phyloP scores from a whole-genome alignment of 1,140 invertebrate species.

The Thaumetopoea pityocampa region DNA sequence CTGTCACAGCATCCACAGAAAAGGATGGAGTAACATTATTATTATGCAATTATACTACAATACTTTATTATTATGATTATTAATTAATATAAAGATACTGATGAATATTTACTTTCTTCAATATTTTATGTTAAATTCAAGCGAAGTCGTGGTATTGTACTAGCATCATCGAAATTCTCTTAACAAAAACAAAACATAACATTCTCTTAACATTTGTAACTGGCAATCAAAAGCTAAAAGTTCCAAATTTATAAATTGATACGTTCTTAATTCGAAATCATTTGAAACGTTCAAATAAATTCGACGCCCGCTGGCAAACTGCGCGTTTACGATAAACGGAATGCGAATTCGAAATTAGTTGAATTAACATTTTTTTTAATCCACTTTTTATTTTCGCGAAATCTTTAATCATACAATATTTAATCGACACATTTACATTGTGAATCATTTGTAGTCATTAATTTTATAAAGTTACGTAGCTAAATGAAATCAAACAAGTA shows the following conservation, averaged over 20 bases:
- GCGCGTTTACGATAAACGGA: constrained; percentile 31
- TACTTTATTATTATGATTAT: no score
- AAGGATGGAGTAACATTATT: no score
- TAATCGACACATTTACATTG: background rate
- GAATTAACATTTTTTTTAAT: constrained; percentile 7
- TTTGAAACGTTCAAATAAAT: constrained; percentile 29
- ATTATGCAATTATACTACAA: no score
- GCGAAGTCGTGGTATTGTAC: no score
- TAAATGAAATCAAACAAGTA: no score
- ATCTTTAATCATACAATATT: background rate
- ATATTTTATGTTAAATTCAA: no score
- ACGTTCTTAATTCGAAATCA: constrained; percentile 39
- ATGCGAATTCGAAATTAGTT: constrained; percentile 23
- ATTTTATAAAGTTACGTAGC: no score
- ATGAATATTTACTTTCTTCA: no score
- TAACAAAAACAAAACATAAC: constrained; percentile 21
- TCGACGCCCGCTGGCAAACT: constrained; percentile 23
- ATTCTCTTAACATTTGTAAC: constrained; percentile 7
- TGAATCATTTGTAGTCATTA: no score
- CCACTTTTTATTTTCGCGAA: constrained; percentile 1
- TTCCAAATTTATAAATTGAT: constrained; percentile 37
- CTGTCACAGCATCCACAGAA: no score
- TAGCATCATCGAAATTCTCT: no score
- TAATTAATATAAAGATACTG: no score
- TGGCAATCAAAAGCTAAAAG: constrained; percentile 13